Evolutionary conservation across 2,113 vertebrate species (phyloP), one percentile per base, ranked within the genome.

Genomic region (Scolopax mira): DNA sequence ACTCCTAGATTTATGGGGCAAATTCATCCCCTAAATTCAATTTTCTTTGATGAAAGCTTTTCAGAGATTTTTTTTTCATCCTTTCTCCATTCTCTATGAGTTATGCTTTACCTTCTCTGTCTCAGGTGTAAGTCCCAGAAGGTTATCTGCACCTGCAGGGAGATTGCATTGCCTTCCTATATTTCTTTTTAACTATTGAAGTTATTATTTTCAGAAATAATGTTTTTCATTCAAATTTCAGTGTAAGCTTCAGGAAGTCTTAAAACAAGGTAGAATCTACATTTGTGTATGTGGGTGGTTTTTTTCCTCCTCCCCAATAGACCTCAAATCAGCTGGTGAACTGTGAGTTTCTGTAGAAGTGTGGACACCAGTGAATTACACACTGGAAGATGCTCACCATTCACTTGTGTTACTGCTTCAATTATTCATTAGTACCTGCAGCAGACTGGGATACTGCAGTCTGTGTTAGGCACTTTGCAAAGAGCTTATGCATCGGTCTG

Each of bases 1-100:
- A 95, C 82, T 97, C 70, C 82, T 41, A 87, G 96, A 97, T 97
- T 96, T 96, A 96, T 93, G 92, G 89, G 85, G 77, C 10, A 96
- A 97, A 97, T 94, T 94, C 93, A 94, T 89, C 70, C 92, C 66
- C 51, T 93, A 96, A 96, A 97, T 97, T 96, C 92, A 96, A 94
- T 97, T 97, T 95, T 94, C 93, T 97, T 94, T 93, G 86, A 96
- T 90, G 95, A 95, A 97, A 97, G 89, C 89, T 93, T 87, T 91
- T 92, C 86, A 79, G 88, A 72, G 35, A 7, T 35, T 77, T 87
- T 85, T 81, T 89, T 93, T 75, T 55, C 44, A 62, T 89, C 61
- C 48, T 87, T 95, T 90, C 52, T 92, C 61, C 72, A 70, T 95
- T 96, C 86, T 90, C 88, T 93, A 74, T 92, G 92, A 92, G 64